Evolutionary conservation across 2,888 invertebrate genomes (phyloP).

Genomic region (Drosophila macrospina): DNA sequence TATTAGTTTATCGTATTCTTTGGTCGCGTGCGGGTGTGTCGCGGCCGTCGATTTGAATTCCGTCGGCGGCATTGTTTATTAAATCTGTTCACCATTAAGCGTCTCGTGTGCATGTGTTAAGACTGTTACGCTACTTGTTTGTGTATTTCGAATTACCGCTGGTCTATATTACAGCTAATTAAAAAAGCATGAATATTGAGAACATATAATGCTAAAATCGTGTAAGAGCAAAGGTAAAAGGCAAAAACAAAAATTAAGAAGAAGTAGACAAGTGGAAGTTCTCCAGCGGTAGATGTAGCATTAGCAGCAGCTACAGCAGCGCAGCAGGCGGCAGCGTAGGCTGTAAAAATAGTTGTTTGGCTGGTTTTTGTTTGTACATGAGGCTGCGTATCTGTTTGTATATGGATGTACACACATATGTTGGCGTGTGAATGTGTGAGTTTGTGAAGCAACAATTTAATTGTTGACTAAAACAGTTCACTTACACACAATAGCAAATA

Average conservation of each 20-base stretch:
- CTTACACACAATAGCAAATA: slow-evolving; percentile 70
- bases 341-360: slow-evolving; percentile 63
- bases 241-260: slow-evolving; percentile 14
- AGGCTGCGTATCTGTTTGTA: slow-evolving; percentile 38
- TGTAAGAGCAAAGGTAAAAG: slow-evolving; percentile 46
- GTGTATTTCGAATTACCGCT: slow-evolving; percentile 61
- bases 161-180: slow-evolving; percentile 41
- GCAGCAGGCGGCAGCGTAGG: slow-evolving; percentile 61
- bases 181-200: slow-evolving; percentile 39
- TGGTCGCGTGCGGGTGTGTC: slow-evolving; percentile 64
- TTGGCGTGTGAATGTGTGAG: slow-evolving; percentile 24
- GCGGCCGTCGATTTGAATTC: slow-evolving; percentile 60
- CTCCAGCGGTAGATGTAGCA: slow-evolving; percentile 42
- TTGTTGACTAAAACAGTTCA: slow-evolving; percentile 73
- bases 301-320: slow-evolving; percentile 26
- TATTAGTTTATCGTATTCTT: slow-evolving; percentile 56
- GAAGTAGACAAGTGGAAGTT: slow-evolving; percentile 47
- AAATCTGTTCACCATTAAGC: slow-evolving; percentile 46
- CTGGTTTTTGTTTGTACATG: slow-evolving; percentile 61
- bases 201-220: slow-evolving; percentile 38
- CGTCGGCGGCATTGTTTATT: slow-evolving; percentile 75
- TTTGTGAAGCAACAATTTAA: slow-evolving; percentile 71
- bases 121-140: slow-evolving; percentile 33
- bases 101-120: slow-evolving; percentile 38
- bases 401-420: slow-evolving; percentile 20